Percentiles rank a stretch among this genome's conserved stretches.
These are phyloP conservation scores for Percina caprodes DNA, from an alignment of 2,113 vertebrate genomes.

Conservation along the genomic window DNA sequence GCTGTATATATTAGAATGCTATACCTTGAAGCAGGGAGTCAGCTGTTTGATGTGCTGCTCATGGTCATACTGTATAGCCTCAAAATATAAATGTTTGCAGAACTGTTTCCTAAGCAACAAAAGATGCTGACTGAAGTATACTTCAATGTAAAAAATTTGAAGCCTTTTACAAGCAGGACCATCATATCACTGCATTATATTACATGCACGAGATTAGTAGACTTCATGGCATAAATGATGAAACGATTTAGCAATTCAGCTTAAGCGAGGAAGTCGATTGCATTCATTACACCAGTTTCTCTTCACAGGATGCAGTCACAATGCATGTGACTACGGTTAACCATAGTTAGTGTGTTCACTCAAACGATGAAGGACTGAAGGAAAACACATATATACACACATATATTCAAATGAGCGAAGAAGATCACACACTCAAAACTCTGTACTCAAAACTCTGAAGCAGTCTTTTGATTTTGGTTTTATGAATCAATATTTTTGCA, in stretches of 20 bases:
- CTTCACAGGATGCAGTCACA: constrained; percentile 41
- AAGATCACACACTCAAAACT: neutral
- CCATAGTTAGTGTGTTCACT: neutral
- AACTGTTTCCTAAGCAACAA: neutral
- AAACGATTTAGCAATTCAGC: constrained; percentile 13
- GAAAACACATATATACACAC: neutral
- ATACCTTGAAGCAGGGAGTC: constrained; percentile 4
- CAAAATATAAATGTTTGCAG: constrained; percentile 5
- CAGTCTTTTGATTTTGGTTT: neutral
- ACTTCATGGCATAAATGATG: neutral
- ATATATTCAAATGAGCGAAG: neutral
- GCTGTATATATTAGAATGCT: constrained; percentile 15
- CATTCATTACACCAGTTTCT: constrained; percentile 46
- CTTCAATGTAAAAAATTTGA: constrained; percentile 11
- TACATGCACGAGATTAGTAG: constrained; percentile 40
- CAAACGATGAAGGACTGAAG: neutral
- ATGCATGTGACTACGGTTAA: neutral
- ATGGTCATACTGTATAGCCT: constrained; percentile 2
- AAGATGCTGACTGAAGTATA: neutral
- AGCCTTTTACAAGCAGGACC: constrained; percentile 45
- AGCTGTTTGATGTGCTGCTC: constrained; percentile 26
- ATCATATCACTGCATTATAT: constrained; percentile 50
- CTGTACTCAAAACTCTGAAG: neutral
- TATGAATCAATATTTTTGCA: neutral
- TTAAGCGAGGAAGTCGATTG: constrained; percentile 11